Conservation (phyloP, 1,140 invertebrate species). For the Schlechtendalia chinensis region DNA sequence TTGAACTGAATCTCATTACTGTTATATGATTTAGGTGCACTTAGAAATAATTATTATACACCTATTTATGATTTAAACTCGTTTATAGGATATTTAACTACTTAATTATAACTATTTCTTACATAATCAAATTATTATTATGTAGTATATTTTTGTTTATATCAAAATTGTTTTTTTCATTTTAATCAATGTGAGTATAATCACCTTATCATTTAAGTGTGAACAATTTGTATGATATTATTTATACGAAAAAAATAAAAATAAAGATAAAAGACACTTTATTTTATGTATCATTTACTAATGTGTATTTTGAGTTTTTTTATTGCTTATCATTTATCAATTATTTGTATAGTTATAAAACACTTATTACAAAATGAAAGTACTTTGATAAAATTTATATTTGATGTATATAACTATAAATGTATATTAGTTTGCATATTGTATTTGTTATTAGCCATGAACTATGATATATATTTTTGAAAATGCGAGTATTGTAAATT, state of each 20-base stretch:
- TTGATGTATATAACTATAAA: too few relatives aligned
- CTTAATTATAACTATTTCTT: constrained; percentile 33
- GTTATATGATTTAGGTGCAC: constrained; percentile 39
- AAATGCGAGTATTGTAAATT: too few relatives aligned
- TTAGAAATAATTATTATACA: constrained; percentile 38
- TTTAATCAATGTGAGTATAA: constrained; percentile 39
- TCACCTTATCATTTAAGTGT: constrained; percentile 39
- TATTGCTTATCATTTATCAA: too few relatives aligned
- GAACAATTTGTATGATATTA: constrained; percentile 46
- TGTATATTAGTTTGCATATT: too few relatives aligned
- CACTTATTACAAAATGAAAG: too few relatives aligned
- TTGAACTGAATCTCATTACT: constrained; percentile 44
- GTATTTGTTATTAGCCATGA: too few relatives aligned
- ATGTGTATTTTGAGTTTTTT: too few relatives aligned
- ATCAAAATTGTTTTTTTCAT: constrained; percentile 43
- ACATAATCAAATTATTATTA: constrained; percentile 48
- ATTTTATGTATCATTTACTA: too few relatives aligned
- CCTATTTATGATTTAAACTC: constrained; percentile 36
- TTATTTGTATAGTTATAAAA: too few relatives aligned
- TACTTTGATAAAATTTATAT: too few relatives aligned
- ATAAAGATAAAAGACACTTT: background rate
- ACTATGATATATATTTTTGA: too few relatives aligned
- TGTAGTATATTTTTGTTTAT: constrained; percentile 40
- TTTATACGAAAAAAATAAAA: constrained; percentile 29
- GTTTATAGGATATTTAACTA: constrained; percentile 31